Percentiles rank a stretch among this genome's conserved stretches.
Evolutionary conservation across 2,797 vertebrate species (phyloP).

Genomic region (Pempheris klunzingeri): DNA sequence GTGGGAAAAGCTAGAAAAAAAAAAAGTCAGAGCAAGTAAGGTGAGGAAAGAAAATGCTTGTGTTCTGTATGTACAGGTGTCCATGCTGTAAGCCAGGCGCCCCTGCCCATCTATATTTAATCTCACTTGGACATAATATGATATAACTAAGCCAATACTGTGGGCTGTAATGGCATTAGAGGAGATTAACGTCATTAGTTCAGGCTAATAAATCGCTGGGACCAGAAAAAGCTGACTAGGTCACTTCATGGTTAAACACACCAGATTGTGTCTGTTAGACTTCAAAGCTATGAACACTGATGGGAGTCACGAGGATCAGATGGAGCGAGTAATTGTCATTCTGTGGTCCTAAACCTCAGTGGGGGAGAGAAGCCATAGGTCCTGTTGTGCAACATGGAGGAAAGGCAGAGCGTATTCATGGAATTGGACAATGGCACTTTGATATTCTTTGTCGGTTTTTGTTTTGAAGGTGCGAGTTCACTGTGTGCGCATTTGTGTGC

Average conservation of each 20-base stretch:
- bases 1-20: constrained; percentile 3
- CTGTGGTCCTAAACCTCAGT: constrained; percentile 17
- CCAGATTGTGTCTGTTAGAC: constrained; percentile 36
- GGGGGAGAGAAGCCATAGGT: constrained; percentile 20
- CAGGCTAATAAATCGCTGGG: constrained; percentile 50
- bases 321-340: constrained; percentile 33
- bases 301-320: constrained; percentile 49
- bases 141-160: constrained; percentile 49
- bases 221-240: constrained; percentile 43
- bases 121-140: constrained; percentile 53
- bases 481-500: constrained; percentile 26
- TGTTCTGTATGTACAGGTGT: constrained; percentile 13
- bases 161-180: constrained; percentile 61
- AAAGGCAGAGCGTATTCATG: constrained; percentile 52
- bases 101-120: constrained; percentile 51
- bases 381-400: constrained; percentile 46
- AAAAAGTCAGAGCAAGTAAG: neutral
- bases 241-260: constrained; percentile 41
- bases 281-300: constrained; percentile 58
- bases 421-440: constrained; percentile 73
- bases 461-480: constrained; percentile 63
- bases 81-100: constrained; percentile 10
- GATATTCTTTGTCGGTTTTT: constrained; percentile 62
- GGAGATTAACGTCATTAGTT: constrained; percentile 71
- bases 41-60: neutral